Evolutionary conservation across 2,113 vertebrate species (phyloP).

Genomic region (Epinephelus lanceolatus): DNA sequence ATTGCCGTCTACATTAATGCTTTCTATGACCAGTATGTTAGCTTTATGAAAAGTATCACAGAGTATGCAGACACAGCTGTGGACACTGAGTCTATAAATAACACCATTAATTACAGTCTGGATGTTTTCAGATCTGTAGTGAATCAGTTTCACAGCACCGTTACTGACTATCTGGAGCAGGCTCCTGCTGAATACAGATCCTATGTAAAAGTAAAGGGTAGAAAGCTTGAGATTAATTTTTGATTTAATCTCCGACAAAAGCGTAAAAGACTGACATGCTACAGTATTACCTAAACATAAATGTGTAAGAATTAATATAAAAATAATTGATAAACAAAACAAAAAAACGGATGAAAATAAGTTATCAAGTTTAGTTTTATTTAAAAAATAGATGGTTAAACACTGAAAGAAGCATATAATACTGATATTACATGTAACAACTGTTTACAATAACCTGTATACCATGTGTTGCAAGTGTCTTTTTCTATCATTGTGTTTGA

Average conservation of each 20-base stretch:
- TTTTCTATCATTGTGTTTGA: neutral
- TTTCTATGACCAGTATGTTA: conserved; percentile 64
- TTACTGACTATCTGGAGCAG: conserved; percentile 77
- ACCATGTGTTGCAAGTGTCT: neutral
- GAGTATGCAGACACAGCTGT: conserved; percentile 73
- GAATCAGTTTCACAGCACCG: conserved; percentile 64
- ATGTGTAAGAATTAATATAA: neutral
- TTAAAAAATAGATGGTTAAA: neutral
- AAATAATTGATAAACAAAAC: neutral
- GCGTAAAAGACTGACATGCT: neutral
- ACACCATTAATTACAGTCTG: conserved; percentile 1
- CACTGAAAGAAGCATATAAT: neutral
- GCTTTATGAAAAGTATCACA: conserved; percentile 50
- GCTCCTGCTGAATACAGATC: conserved; percentile 74
- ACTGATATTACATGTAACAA: neutral
- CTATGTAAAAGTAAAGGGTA: conserved; percentile 76
- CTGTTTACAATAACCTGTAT: neutral
- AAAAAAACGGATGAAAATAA: neutral
- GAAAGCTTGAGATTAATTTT: conserved; percentile 84
- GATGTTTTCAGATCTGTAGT: conserved; percentile 53
- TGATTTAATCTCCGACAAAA: conserved; percentile 68
- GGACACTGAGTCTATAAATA: conserved; percentile 25
- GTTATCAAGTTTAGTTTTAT: neutral
- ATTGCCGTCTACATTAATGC: conserved; percentile 66
- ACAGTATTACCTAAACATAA: conserved; percentile 40